A percentile compares a stretch with the other conserved stretches of the same genome.
Conservation (phyloP, 2,797 vertebrate species). For the Echeneis naucrates region DNA sequence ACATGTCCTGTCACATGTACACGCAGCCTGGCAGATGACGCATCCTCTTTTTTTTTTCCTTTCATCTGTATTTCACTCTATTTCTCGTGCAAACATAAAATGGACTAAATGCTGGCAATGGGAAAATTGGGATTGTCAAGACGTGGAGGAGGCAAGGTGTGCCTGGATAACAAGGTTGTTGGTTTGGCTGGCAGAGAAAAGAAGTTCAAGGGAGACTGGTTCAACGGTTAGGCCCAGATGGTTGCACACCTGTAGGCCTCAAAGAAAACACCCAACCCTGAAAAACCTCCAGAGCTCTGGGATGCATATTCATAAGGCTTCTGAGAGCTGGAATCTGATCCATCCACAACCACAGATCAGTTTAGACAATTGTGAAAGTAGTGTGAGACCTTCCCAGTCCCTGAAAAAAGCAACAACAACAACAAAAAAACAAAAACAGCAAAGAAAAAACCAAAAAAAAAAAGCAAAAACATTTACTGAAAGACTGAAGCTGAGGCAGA, state of each 20-base stretch:
- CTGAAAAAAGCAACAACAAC: neutral
- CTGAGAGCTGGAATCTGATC: constrained; percentile 22
- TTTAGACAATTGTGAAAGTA: constrained; percentile 1
- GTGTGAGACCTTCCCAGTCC: neutral
- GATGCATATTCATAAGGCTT: constrained; percentile 25
- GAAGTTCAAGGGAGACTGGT: constrained; percentile 68
- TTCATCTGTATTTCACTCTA: neutral
- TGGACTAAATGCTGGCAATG: neutral
- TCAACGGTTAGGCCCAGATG: constrained; percentile 82
- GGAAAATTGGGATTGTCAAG: constrained; percentile 16
- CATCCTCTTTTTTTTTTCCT: constrained; percentile 3
- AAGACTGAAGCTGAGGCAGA: neutral
- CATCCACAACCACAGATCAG: constrained; percentile 32
- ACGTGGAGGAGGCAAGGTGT: constrained; percentile 16
- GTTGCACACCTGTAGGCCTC: constrained; percentile 81
- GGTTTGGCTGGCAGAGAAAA: constrained; percentile 57
- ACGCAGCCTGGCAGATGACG: neutral
- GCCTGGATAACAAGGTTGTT: constrained; percentile 59
- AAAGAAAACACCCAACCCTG: constrained; percentile 50
- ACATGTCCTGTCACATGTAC: neutral
- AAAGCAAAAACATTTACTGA: neutral
- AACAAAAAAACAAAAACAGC: neutral
- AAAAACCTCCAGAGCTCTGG: constrained; percentile 55
- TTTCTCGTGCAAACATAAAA: neutral
- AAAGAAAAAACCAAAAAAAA: neutral